Evolutionary conservation across 2,797 vertebrate genomes (phyloP), one percentile per base, ranked within the genome.

Genomic region (Thripadectes ignobilis): DNA sequence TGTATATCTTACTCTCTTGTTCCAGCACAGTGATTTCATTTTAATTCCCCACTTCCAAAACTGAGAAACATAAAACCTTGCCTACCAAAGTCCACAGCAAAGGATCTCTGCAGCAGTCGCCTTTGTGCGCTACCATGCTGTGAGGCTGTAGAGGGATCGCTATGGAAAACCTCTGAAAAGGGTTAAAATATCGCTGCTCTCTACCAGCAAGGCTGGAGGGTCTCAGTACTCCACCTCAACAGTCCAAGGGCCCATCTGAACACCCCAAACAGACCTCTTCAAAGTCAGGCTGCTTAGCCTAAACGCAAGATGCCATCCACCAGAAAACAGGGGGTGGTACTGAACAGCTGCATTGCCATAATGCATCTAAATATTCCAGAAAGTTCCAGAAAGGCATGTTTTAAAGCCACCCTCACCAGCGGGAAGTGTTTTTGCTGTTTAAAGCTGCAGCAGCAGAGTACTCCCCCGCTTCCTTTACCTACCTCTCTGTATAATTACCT

Each of bases 111-210:
- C 1, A 72, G 63, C 69, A 58, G 48, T 7, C 0, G 0, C 34
- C 65, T 55, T 29, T 22, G 52, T 10, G 52, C 0, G 1, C 5
- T 5, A 52, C 12, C 34, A 22, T 0, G 0, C 12, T 8, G n/a
- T 32, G 13, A 30, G 32, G 38, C 19, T 62, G 29, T 12, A 46
- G 54, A 68, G 26, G 10, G 27, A 58, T 18, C 3, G 18, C 48
- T 29, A 63, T 0, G 1, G 72, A 39, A 85, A 85, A 61, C 9
- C 26, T 39, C 54, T 34, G 12, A 27, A n/a, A 80, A 48, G 34
- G 27, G 24, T 58, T 88, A 84, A 72, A 77, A 67, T 2, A 1
- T 8, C 0, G 0, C 21, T 66, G 71, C 15, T 22, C 58, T 46
- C 49, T 22, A 2, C 46, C 13, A 14, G 1, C 14, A 38, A 61